Percentiles rank a stretch among this genome's conserved stretches.
Evolutionary conservation across 2,797 vertebrate species (phyloP).

Genomic region (Eulemur mongoz): DNA sequence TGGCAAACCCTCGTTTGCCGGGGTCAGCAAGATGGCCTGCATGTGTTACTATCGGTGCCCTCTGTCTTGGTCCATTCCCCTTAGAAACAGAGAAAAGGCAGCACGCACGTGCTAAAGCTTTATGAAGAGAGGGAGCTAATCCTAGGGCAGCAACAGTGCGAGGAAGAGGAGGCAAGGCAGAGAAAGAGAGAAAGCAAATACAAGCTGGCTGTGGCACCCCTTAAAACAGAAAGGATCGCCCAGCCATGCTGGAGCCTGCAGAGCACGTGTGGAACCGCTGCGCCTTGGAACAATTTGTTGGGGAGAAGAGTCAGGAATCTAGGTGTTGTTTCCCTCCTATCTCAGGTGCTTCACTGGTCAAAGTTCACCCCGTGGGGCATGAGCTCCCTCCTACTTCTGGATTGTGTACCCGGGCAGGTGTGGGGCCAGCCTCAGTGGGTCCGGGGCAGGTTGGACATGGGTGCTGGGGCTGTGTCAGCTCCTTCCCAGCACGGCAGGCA

Average conservation of each 20-base stretch:
- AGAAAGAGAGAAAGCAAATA: background rate
- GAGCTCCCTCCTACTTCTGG: accelerated
- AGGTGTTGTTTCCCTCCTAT: background rate
- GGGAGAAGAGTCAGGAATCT: background rate
- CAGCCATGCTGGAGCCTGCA: accelerated
- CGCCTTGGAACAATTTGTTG: background rate
- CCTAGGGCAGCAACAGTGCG: background rate
- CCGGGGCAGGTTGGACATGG: background rate
- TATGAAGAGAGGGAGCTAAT: background rate
- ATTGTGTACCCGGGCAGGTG: background rate
- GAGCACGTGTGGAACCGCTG: background rate
- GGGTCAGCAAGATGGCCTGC: background rate
- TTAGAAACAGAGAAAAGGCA: background rate
- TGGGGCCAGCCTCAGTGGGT: background rate
- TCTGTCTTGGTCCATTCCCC: background rate
- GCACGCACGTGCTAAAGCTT: background rate
- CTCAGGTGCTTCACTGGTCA: background rate
- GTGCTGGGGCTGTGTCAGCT: background rate
- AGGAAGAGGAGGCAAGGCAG: background rate
- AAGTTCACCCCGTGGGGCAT: background rate
- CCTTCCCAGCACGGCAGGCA: background rate
- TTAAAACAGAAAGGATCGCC: accelerated
- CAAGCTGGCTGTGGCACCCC: accelerated
- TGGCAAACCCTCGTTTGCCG: background rate
- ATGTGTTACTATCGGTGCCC: background rate